phyloP scores from a whole-genome alignment of 2,797 vertebrate species.

The Gouania willdenowi region DNA sequence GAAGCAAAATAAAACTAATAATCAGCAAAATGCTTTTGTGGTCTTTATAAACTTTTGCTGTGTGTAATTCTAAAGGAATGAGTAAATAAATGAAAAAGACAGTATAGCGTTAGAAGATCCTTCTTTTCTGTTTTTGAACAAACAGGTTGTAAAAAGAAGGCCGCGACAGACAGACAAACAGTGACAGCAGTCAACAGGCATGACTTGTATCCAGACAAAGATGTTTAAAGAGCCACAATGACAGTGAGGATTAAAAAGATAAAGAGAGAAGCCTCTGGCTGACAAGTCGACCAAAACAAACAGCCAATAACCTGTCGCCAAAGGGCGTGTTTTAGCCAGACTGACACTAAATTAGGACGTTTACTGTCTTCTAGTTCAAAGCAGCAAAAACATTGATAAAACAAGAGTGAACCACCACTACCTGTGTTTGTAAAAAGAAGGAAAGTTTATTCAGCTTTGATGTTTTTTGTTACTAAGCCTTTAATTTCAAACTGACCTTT shows the following conservation, averaged over 20 bases:
- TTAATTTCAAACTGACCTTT: constrained; percentile 2
- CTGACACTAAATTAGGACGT: constrained; percentile 40
- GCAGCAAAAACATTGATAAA: constrained; percentile 25
- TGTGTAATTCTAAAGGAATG: too few species aligned
- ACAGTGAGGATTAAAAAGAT: constrained; percentile 10
- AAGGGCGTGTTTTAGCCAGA: constrained; percentile 19
- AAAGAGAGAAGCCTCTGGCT: constrained; percentile 37
- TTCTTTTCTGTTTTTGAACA: too few species aligned
- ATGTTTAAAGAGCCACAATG: constrained; percentile 18
- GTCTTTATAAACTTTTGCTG: too few species aligned
- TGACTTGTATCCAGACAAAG: constrained; percentile 8
- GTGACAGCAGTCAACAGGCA: constrained; percentile 12
- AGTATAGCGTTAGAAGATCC: too few species aligned
- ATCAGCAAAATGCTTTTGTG: too few species aligned
- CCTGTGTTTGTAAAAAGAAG: constrained; percentile 7
- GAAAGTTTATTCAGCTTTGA: not conserved
- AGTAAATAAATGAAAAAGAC: too few species aligned
- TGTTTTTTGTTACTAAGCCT: not conserved
- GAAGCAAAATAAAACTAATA: too few species aligned
- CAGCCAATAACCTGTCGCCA: constrained; percentile 23
- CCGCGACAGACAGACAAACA: not conserved
- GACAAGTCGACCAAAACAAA: constrained; percentile 46
- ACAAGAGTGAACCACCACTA: constrained; percentile 2
- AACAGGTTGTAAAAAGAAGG: too few species aligned
- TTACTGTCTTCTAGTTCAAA: constrained; percentile 31